Conservation (phyloP, 2,113 vertebrate species). For the Silurus meridionalis region DNA sequence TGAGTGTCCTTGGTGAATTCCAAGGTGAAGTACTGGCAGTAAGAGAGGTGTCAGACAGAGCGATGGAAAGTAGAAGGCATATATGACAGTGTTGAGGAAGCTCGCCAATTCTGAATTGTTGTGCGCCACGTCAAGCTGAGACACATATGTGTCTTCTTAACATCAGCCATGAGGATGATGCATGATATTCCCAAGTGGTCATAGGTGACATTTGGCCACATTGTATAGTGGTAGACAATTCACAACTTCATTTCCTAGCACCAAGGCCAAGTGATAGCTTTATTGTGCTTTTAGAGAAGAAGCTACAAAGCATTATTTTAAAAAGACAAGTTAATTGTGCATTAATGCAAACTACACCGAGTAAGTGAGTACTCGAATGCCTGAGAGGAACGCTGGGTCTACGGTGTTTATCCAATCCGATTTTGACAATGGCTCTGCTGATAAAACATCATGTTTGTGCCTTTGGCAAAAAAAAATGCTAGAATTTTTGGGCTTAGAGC, state of each 20-base stretch:
- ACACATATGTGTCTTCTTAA: neutral
- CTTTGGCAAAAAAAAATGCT: neutral
- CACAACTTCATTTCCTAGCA: neutral
- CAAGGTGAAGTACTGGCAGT: slow-evolving; percentile 41
- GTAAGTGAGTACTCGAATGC: neutral
- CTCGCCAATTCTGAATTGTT: slow-evolving; percentile 16
- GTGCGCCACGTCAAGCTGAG: slow-evolving; percentile 4
- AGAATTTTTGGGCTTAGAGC: neutral
- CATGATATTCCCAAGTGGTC: neutral
- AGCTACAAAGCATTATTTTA: neutral
- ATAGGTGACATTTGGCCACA: neutral
- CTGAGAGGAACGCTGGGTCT: neutral
- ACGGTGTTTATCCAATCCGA: neutral
- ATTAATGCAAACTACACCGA: neutral
- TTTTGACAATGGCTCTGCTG: neutral
- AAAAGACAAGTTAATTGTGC: neutral
- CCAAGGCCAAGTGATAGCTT: neutral
- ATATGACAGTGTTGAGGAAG: slow-evolving; percentile 20
- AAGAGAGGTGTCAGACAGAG: slow-evolving; percentile 6
- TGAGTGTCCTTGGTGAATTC: slow-evolving; percentile 41
- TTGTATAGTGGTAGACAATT: neutral
- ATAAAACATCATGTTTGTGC: neutral
- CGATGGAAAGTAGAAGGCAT: slow-evolving; percentile 12
- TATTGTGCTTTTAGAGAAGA: neutral
- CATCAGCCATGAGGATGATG: neutral